A percentile compares a stretch with the other conserved stretches of the same genome.
These are phyloP conservation scores for Eilema sororculum DNA, from an alignment of 2,888 invertebrate genomes.

Conservation along the genomic window DNA sequence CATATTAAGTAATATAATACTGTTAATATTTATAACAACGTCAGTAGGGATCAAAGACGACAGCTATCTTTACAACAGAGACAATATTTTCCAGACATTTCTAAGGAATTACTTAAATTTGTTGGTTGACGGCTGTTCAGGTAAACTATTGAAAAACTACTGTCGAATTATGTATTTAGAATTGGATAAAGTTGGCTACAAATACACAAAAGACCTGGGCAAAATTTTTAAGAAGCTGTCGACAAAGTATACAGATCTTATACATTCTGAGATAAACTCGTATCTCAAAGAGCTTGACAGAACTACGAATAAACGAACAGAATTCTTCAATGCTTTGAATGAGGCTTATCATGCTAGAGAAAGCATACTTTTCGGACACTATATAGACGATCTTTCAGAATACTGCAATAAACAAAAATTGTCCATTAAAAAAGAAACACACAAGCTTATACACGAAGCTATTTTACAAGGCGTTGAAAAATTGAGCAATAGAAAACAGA, in stretches of 20 bases:
- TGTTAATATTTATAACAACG: neutral
- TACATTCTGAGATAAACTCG: slow-evolving; percentile 49
- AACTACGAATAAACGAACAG: slow-evolving; percentile 13
- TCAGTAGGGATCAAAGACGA: neutral
- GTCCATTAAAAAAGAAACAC: slow-evolving; percentile 46
- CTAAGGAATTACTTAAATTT: slow-evolving; percentile 55
- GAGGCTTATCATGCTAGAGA: slow-evolving; percentile 58
- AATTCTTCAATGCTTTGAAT: slow-evolving; percentile 65
- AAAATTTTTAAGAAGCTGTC: slow-evolving; percentile 55
- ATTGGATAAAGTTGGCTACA: slow-evolving; percentile 49
- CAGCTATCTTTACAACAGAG: slow-evolving; percentile 14
- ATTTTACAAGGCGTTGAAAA: slow-evolving; percentile 43
- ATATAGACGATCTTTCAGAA: slow-evolving; percentile 54
- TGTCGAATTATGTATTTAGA: slow-evolving; percentile 50
- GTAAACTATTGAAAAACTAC: slow-evolving; percentile 54
- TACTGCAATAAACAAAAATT: slow-evolving; percentile 45
- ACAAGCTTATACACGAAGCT: slow-evolving; percentile 38
- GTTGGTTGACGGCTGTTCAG: slow-evolving; percentile 53
- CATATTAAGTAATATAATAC: neutral
- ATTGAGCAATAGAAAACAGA: slow-evolving; percentile 43
- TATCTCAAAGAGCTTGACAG: slow-evolving; percentile 51
- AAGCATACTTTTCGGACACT: slow-evolving; percentile 59
- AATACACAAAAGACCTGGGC: slow-evolving; percentile 50
- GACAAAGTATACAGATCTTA: slow-evolving; percentile 50
- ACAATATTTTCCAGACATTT: slow-evolving; percentile 64